A percentile compares a stretch with the other conserved stretches of the same genome.
These are phyloP conservation scores for Laticauda laticaudata DNA, from an alignment of 2,113 vertebrate genomes.

Conservation along the genomic window DNA sequence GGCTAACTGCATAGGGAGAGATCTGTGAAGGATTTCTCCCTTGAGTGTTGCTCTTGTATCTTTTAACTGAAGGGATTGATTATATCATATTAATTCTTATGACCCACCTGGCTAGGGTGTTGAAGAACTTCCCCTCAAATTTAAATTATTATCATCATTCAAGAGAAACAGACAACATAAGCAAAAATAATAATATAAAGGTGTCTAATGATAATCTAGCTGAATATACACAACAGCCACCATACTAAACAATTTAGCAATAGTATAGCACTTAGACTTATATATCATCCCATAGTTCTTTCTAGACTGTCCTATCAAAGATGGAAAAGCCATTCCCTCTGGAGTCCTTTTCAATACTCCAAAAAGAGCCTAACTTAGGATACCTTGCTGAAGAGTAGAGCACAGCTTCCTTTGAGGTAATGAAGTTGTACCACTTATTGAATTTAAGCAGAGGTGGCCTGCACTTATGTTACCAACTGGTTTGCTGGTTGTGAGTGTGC, in stretches of 20 bases:
- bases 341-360: slow-evolving; percentile 41
- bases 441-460: too few species aligned
- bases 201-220: not conserved
- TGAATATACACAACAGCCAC: not conserved
- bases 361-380: not conserved
- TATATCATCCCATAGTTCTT: not conserved
- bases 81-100: too few species aligned
- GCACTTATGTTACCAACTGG: too few species aligned
- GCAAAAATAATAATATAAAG: not conserved
- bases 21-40: too few species aligned
- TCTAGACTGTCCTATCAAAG: slow-evolving; percentile 5
- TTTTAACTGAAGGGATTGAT: too few species aligned
- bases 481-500: too few species aligned
- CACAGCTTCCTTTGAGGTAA: not conserved
- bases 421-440: not conserved
- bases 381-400: not conserved
- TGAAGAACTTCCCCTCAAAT: not conserved
- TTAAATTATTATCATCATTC: not conserved
- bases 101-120: too few species aligned
- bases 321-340: slow-evolving; percentile 27
- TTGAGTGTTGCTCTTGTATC: too few species aligned
- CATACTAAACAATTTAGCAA: not conserved
- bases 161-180: not conserved
- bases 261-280: not conserved
- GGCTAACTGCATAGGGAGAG: too few species aligned